Evolutionary conservation across 2,888 invertebrate species (phyloP), one percentile per base, ranked within the genome.

Genomic region (Spilosoma lubricipeda): DNA sequence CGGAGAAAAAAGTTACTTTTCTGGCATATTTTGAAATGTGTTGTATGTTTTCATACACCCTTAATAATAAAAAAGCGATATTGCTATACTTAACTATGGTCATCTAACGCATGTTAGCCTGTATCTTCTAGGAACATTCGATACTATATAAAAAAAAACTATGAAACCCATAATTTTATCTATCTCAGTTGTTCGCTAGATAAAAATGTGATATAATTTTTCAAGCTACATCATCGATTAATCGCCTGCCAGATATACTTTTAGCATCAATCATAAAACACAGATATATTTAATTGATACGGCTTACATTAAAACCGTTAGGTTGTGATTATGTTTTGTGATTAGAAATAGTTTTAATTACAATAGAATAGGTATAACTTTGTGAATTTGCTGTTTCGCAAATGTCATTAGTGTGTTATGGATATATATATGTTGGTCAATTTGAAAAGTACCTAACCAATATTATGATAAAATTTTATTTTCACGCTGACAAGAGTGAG

Each of bases 231-330:
- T 65, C 13, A 64, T 36, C 48, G 52, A 33, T 18, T 36, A 15
- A 52, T 71, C 36, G 42, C 42, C 18, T 64, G 30, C 30, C 45
- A 42, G 30, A 67, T 48, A 27, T 2, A 48, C 30, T 4, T 33
- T 45, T 23, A 15, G 27, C 42, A 63, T 64, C 23, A 20, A 70
- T 63, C 39, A 63, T 33, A 7, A 23, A 52, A 68, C 15, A n/a
- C 4, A 7, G n/a, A 45, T 30, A 45, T 48, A 68, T 63, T 33
- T 73, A 69, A 73, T 73, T 52, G 73, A 20, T 20, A 15, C 27
- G 73, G 36, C 68, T 64, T 27, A 68, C 15, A 45, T 73, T 64
- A 39, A 23, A 52, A 68, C 67, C 59, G 72, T 68, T 72, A 63
- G 33, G 0, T 30, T 45, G 20, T 36, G 18, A 48, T 48, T n/a